Conservation (phyloP, 2,888 invertebrate species). For the Volucella zonaria region DNA sequence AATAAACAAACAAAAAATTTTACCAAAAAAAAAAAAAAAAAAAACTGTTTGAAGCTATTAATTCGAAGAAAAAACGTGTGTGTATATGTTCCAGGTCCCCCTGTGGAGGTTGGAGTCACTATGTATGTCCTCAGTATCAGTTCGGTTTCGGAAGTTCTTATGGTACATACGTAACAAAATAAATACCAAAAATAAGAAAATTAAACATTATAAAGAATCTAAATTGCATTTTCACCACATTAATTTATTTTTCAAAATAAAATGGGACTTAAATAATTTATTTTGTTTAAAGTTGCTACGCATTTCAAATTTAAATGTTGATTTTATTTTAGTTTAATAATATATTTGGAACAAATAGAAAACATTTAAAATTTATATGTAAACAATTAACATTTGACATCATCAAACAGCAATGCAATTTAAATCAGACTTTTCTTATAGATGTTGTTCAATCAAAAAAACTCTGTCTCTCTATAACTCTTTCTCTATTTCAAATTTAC, state of each 20-base stretch:
- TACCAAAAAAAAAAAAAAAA: constrained; percentile 43
- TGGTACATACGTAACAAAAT: constrained; percentile 87
- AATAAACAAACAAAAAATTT: constrained; percentile 68
- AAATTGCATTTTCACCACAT: constrained; percentile 74
- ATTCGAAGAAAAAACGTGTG: constrained; percentile 79
- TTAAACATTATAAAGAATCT: constrained; percentile 68
- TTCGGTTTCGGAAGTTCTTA: constrained; percentile 98
- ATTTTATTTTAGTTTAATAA: constrained; percentile 48
- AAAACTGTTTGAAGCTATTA: constrained; percentile 65
- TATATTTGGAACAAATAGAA: constrained; percentile 68
- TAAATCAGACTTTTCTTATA: constrained; percentile 72
- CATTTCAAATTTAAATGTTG: constrained; percentile 63
- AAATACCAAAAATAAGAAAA: constrained; percentile 59
- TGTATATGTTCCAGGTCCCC: constrained; percentile 92
- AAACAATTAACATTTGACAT: constrained; percentile 65
- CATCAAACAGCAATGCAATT: constrained; percentile 70
- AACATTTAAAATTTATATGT: constrained; percentile 66
- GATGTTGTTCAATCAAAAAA: constrained; percentile 74
- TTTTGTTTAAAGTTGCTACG: constrained; percentile 73
- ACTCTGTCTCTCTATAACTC: constrained; percentile 69
- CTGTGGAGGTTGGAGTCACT: constrained; percentile 98
- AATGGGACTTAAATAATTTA: constrained; percentile 55
- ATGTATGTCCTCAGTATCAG: constrained; percentile 99
- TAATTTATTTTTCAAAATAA: constrained; percentile 55
- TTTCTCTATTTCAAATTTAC: constrained; percentile 57